A percentile compares a stretch with the other conserved stretches of the same genome.
Evolutionary conservation across 2,888 invertebrate species (phyloP).

Genomic region (Eilema caniola): DNA sequence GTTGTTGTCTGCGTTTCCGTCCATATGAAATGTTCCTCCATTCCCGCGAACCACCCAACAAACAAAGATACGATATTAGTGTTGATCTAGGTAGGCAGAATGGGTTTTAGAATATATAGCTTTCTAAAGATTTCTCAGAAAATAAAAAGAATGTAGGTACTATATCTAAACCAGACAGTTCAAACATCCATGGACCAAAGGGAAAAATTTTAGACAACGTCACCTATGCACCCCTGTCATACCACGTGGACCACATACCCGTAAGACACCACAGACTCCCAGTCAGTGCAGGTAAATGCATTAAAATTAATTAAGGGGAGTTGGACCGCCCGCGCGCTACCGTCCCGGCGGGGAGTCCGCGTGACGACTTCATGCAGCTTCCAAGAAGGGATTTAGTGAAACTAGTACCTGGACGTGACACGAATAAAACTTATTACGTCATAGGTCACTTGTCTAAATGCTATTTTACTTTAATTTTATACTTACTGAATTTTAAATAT

Average conservation of each 20-base stretch:
- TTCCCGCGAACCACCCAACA: too few species aligned
- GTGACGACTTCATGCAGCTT: conserved; percentile 85
- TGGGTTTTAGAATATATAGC: not conserved
- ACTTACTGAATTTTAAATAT: conserved; percentile 4
- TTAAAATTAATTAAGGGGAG: conserved; percentile 84
- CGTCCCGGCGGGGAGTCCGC: conserved; percentile 73
- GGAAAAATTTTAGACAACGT: not conserved
- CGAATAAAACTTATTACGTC: conserved; percentile 45
- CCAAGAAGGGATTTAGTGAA: conserved; percentile 71
- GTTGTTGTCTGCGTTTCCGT: too few species aligned
- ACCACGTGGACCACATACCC: conserved; percentile 45
- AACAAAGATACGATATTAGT: not conserved
- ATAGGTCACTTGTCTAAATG: conserved; percentile 31
- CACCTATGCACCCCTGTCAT: conserved; percentile 16
- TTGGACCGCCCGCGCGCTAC: conserved; percentile 84
- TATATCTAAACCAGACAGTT: not conserved
- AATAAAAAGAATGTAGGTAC: not conserved
- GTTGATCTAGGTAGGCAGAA: not conserved
- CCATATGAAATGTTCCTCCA: not conserved
- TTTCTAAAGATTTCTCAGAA: not conserved
- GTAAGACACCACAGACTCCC: conserved; percentile 23
- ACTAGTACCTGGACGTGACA: conserved; percentile 58
- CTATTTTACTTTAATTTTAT: not conserved
- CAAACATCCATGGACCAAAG: not conserved
- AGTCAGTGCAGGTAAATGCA: conserved; percentile 73